A percentile compares a stretch with the other conserved stretches of the same genome.
phyloP scores from a whole-genome alignment of 2,888 invertebrate species.

The Lomographa bimaculata region DNA sequence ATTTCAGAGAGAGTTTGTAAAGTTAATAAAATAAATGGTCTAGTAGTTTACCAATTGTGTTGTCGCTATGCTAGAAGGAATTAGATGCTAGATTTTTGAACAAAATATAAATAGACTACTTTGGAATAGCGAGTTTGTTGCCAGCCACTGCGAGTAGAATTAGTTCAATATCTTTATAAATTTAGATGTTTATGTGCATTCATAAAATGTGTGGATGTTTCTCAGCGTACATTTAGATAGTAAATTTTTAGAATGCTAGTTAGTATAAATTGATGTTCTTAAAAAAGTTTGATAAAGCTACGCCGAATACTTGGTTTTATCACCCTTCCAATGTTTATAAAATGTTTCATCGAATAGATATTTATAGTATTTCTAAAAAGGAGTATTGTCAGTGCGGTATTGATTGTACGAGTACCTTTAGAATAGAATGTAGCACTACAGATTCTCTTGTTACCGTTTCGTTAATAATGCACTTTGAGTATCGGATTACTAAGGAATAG shows the following conservation, averaged over 20 bases:
- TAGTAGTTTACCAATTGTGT: constrained; percentile 12
- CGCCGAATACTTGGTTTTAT: constrained; percentile 34
- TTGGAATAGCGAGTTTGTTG: constrained; percentile 61
- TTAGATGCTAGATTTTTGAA: constrained; percentile 32
- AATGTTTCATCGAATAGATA: constrained; percentile 37
- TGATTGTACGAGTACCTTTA: constrained; percentile 29
- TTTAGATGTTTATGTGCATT: constrained; percentile 78
- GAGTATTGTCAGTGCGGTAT: constrained; percentile 39
- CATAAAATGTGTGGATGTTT: constrained; percentile 67
- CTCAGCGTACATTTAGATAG: constrained; percentile 78
- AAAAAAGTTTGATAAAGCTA: constrained; percentile 45
- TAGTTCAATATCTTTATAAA: constrained; percentile 76
- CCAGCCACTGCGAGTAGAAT: constrained; percentile 66
- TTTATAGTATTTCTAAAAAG: constrained; percentile 41
- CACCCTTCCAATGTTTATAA: constrained; percentile 33
- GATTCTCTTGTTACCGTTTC: constrained; percentile 48
- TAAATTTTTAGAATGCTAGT: constrained; percentile 83
- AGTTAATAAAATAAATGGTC: not conserved
- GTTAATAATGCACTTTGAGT: constrained; percentile 72
- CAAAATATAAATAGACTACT: constrained; percentile 41
- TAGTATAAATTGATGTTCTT: constrained; percentile 76
- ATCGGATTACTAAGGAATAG: constrained; percentile 40
- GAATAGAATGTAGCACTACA: constrained; percentile 41
- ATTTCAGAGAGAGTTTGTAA: too few species aligned
- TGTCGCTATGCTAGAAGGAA: constrained; percentile 15